Conservation (phyloP, 2,888 invertebrate species). For the Macrosoma leucophasiata region DNA sequence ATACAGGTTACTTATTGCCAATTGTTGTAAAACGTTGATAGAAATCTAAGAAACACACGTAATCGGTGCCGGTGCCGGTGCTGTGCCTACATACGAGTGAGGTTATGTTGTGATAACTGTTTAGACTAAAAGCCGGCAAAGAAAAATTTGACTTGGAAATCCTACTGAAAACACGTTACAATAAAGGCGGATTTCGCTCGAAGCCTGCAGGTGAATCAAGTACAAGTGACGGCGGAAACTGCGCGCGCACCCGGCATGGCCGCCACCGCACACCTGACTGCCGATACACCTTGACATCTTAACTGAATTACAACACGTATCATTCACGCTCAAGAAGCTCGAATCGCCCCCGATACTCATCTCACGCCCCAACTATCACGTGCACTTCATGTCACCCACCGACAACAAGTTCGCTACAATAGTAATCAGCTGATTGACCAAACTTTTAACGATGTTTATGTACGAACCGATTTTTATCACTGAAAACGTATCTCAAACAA, state of each 20-base stretch:
- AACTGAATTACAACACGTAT: constrained; percentile 53
- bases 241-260: constrained; percentile 74
- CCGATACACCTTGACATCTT: constrained; percentile 56
- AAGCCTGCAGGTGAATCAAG: constrained; percentile 38
- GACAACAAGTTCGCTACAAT: constrained; percentile 44
- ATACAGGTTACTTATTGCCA: constrained; percentile 52
- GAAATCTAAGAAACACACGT: constrained; percentile 31
- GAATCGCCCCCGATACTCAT: constrained; percentile 34
- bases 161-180: constrained; percentile 42
- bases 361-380: constrained; percentile 34
- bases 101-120: constrained; percentile 74
- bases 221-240: constrained; percentile 48
- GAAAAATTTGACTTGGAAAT: constrained; percentile 37
- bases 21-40: constrained; percentile 42
- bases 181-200: constrained; percentile 59
- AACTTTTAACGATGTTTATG: constrained; percentile 68
- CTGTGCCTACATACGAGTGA: constrained; percentile 60
- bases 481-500: constrained; percentile 43
- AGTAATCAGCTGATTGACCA: constrained; percentile 71
- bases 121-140: constrained; percentile 57
- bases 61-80: constrained; percentile 55
- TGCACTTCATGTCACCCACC: constrained; percentile 36
- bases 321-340: constrained; percentile 34
- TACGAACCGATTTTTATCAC: constrained; percentile 46
- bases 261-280: constrained; percentile 68